Conservation (phyloP, 1,140 invertebrate genomes). For the Rhyzopertha dominica region DNA sequence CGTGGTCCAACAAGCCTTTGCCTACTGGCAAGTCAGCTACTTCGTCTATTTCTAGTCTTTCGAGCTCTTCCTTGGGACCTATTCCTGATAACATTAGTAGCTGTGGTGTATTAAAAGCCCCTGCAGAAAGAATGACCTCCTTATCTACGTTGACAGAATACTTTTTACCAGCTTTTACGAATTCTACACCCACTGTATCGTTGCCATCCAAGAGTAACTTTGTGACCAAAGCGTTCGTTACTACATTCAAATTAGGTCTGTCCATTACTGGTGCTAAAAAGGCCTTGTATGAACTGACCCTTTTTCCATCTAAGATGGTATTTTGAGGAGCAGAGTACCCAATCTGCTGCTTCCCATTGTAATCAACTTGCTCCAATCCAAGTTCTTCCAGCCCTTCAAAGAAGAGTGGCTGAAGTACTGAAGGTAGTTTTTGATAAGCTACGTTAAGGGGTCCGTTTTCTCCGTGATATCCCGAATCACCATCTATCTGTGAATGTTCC, state of each 20-base stretch:
- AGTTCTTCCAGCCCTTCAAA: slow-evolving; percentile 39
- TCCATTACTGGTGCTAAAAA: slow-evolving; percentile 49
- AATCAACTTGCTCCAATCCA: slow-evolving; percentile 1
- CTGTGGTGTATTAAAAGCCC: slow-evolving; percentile 65
- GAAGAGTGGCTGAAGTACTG: neutral
- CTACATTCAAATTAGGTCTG: slow-evolving; percentile 60
- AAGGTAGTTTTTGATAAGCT: neutral
- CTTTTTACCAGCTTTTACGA: slow-evolving; percentile 44
- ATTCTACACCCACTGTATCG: slow-evolving; percentile 56
- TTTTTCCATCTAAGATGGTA: too few species aligned
- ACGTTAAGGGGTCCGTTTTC: slow-evolving; percentile 6
- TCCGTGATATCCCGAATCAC: slow-evolving; percentile 8
- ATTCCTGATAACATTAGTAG: slow-evolving; percentile 74
- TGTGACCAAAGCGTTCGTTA: slow-evolving; percentile 51
- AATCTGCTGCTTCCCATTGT: slow-evolving; percentile 29
- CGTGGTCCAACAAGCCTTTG: slow-evolving; percentile 68
- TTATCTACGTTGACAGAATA: slow-evolving; percentile 51
- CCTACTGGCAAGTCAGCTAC: slow-evolving; percentile 64
- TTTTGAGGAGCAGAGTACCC: too few species aligned
- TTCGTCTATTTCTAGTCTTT: slow-evolving; percentile 52
- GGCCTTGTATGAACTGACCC: too few species aligned
- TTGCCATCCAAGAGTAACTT: slow-evolving; percentile 47
- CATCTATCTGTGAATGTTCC: slow-evolving; percentile 45
- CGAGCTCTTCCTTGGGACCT: slow-evolving; percentile 63
- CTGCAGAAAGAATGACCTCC: slow-evolving; percentile 68